Conservation (phyloP, 2,797 vertebrate species). For the Gymnoscopelus braueri region DNA sequence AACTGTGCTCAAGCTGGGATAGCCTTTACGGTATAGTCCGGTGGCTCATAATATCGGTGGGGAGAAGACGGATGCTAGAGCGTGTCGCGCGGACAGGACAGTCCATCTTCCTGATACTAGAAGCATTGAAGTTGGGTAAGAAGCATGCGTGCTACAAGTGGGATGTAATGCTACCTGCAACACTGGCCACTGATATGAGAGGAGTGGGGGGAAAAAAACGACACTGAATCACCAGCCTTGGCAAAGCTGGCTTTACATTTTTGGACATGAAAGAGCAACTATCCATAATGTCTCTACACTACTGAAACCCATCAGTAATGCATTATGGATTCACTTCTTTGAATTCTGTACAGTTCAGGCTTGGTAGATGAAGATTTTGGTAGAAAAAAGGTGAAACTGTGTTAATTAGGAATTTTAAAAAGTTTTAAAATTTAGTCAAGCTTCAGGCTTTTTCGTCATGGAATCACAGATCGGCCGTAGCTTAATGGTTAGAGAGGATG, state of each 20-base stretch:
- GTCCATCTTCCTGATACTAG: slow-evolving; percentile 20
- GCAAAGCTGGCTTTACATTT: slow-evolving; percentile 10
- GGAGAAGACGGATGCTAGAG: slow-evolving; percentile 34
- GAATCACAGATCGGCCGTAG: slow-evolving; percentile 33
- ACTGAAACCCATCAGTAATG: background rate
- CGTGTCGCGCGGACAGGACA: slow-evolving; percentile 22
- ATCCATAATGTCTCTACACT: slow-evolving; percentile 5
- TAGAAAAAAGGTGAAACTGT: slow-evolving; percentile 6
- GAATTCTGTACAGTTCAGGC: slow-evolving; percentile 11
- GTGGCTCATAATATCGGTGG: slow-evolving; percentile 38
- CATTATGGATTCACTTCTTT: slow-evolving; percentile 11
- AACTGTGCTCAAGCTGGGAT: slow-evolving; percentile 37
- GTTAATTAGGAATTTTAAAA: slow-evolving; percentile 21
- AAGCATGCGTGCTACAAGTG: background rate
- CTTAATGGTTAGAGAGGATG: too few species aligned
- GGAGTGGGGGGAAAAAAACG: slow-evolving; percentile 6
- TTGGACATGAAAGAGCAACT: slow-evolving; percentile 17
- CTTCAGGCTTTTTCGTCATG: slow-evolving; percentile 28
- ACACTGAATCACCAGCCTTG: slow-evolving; percentile 12
- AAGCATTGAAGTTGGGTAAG: slow-evolving; percentile 4
- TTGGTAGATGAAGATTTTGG: slow-evolving; percentile 12
- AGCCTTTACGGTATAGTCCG: slow-evolving; percentile 31
- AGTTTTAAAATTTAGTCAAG: slow-evolving; percentile 12
- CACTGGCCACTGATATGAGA: background rate
- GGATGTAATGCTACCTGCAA: slow-evolving; percentile 5